These are phyloP conservation scores for Xestia rhomboidea DNA, from an alignment of 2,888 invertebrate species.

Conservation along the genomic window DNA sequence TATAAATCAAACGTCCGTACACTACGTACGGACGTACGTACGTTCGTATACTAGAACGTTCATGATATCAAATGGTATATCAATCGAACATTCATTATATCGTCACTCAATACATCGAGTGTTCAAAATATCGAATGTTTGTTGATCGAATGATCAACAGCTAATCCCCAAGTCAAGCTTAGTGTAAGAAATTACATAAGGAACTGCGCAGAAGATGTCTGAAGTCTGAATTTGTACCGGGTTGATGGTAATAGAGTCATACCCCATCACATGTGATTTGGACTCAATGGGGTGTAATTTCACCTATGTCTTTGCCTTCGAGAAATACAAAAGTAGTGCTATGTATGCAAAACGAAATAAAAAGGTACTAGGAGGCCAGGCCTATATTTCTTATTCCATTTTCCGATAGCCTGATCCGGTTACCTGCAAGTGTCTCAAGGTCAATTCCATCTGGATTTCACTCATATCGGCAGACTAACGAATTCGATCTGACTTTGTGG, in stretches of 20 bases:
- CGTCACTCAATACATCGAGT: too few species aligned
- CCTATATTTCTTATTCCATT: slow-evolving; percentile 17
- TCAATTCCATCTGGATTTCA: slow-evolving; percentile 13
- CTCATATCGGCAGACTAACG: slow-evolving; percentile 17
- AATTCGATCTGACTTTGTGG: slow-evolving; percentile 35
- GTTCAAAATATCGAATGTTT: too few species aligned
- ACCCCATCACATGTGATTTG: neutral
- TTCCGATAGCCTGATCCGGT: neutral
- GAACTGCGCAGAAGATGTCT: neutral
- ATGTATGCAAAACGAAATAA: neutral
- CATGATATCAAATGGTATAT: too few species aligned
- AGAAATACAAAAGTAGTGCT: neutral
- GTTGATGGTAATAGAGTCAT: neutral
- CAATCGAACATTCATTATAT: too few species aligned
- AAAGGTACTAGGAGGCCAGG: neutral
- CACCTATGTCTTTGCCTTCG: neutral
- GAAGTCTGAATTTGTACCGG: neutral
- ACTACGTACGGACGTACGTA: too few species aligned
- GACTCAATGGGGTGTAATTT: neutral
- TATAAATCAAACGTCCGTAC: too few species aligned
- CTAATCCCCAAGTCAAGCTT: neutral
- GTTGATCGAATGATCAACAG: too few species aligned
- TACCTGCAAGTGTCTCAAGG: slow-evolving; percentile 23
- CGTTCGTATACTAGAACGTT: too few species aligned
- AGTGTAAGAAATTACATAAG: neutral